Percentiles rank a stretch among this genome's conserved stretches.
Conservation (phyloP, 2,113 vertebrate species). For the Protobothrops mucrosquamatus region DNA sequence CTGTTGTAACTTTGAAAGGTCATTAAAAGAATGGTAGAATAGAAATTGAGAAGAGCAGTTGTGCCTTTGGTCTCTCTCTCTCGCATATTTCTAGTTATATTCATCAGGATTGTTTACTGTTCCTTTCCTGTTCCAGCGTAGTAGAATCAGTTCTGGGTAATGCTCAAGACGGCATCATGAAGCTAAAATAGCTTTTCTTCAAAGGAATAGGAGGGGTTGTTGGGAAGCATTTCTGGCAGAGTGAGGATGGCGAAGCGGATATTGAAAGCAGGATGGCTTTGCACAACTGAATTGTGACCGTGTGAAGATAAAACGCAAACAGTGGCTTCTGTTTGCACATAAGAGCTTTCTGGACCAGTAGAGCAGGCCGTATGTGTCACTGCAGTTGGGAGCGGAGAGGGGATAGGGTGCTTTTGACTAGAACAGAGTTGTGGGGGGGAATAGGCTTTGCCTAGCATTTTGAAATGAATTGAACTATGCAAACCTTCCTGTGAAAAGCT, state of each 20-base stretch:
- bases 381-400: constrained; percentile 37
- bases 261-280: constrained; percentile 71
- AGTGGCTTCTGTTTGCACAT: constrained; percentile 54
- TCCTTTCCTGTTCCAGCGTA: constrained; percentile 49
- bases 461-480: constrained; percentile 63
- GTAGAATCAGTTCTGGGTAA: constrained; percentile 77
- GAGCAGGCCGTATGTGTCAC: constrained; percentile 55
- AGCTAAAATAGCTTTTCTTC: constrained; percentile 79
- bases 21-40: neutral
- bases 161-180: constrained; percentile 76
- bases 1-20: neutral
- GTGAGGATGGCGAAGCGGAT: constrained; percentile 68
- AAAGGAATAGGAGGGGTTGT: constrained; percentile 67
- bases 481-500: constrained; percentile 54
- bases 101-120: constrained; percentile 42
- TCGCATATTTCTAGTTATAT: constrained; percentile 45
- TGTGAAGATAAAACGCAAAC: constrained; percentile 55
- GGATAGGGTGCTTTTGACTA: neutral
- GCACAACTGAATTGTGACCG: constrained; percentile 53
- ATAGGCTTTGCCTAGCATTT: constrained; percentile 37
- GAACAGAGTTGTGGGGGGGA: constrained; percentile 14
- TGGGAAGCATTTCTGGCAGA: constrained; percentile 63
- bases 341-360: constrained; percentile 43
- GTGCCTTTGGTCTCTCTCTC: constrained; percentile 30
- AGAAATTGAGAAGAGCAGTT: constrained; percentile 40